Base-by-base conservation (phyloP, 2,113 vertebrate genomes). In the Melanocharis versteri region DNA sequence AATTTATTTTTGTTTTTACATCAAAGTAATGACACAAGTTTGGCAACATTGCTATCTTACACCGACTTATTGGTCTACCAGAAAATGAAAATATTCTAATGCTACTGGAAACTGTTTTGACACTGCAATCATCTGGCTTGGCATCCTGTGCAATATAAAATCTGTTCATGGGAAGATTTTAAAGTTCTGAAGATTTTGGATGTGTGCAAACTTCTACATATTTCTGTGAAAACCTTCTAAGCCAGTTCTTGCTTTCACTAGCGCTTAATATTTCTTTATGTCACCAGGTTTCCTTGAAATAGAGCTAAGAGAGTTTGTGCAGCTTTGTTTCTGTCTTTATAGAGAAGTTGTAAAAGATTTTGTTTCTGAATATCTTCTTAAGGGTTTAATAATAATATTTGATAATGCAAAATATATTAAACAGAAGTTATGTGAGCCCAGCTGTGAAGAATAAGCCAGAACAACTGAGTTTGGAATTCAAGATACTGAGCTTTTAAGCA, bases 401-500 rank as follows among this genome's bases (percentile, higher is more conserved):
- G 83, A 89, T 81, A 58, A 95, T 62, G 50, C 31, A 70, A 96
- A 94, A 88, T 81, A 37, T 72, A 86, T 77, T 72, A 93, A 94
- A 72, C 78, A 91, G 66, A 96, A 93, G 69, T 93, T 93, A 96
- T 3, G 6, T 95, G 61, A 68, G 57, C 45, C 48, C 73, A 87
- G 56, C 57, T 95, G 60, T 76, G 93, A 96, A 91, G 65, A 71
- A 76, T 72, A 88, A 92, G 56, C 16, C 64, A 83, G 44, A 93
- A 75, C 30, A 88, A 75, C 68, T 58, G 80, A 78, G 71, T 57
- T 27, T 84, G 61, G 86, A 87, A 94, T 95, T 90, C 42, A 95
- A 93, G 64, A 85, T 47, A 79, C 51, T 96, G 95, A 97, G 86
- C 76, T 97, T 97, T 96, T 90, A 94, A 96, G 66, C 96, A 94